Conservation (phyloP, 2,113 vertebrate species). For the Phyllostomus hastatus region DNA sequence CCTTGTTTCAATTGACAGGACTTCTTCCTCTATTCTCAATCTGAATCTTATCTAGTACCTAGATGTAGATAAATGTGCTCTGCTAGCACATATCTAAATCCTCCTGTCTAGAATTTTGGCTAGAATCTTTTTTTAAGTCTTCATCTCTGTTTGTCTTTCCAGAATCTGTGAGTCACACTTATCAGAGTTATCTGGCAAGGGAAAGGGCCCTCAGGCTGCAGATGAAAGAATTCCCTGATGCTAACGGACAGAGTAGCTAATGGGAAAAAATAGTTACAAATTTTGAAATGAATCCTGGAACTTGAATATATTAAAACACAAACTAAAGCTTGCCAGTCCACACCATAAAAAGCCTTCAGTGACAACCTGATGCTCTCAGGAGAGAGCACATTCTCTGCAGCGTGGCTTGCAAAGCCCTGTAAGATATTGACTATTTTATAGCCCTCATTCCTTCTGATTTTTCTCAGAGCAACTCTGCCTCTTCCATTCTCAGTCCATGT, state of each 20-base stretch:
- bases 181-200: background rate
- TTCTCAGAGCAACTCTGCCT: background rate
- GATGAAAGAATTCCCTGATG: background rate
- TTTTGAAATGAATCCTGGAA: background rate
- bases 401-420: background rate
- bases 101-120: background rate
- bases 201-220: background rate
- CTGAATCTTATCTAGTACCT: conserved; percentile 3
- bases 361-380: background rate
- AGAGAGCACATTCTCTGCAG: background rate
- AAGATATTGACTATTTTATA: background rate
- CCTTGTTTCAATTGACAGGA: background rate
- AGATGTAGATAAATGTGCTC: background rate
- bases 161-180: conserved; percentile 37
- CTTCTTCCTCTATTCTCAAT: background rate
- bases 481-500: background rate
- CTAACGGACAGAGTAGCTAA: background rate
- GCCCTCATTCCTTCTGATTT: background rate
- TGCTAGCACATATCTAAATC: background rate
- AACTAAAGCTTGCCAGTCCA: background rate
- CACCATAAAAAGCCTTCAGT: background rate
- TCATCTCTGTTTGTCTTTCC: background rate
- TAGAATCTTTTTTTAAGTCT: conserved; percentile 26
- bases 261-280: background rate
- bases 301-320: background rate